Evolutionary conservation across 2,888 invertebrate species (phyloP), one percentile per base, ranked within the genome.

Genomic region (Odontomyia ornata): DNA sequence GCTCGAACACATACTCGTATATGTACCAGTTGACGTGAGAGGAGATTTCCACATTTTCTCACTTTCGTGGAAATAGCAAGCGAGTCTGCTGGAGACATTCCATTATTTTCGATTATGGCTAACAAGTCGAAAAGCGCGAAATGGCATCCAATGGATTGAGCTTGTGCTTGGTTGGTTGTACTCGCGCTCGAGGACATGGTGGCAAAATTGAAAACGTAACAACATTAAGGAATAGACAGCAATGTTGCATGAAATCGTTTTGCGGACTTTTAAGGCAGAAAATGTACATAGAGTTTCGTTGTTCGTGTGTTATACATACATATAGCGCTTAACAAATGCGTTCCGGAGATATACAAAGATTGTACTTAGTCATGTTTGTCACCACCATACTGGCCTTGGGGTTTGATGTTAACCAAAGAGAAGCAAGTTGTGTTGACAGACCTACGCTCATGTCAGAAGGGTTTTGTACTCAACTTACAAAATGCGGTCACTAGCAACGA

Each of bases 51-150:
- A 47, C 27, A 47, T 47, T 47, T 47, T 2, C 4, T n/a, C 9
- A 47, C 69, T 47, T 25, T 21, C 7, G 47, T 15, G 47, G 7
- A 25, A 25, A 47, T 47, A 47, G 25, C 21, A 47, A 9, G 15
- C 25, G 28, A 27, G 27, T 23, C 47, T 69, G 47, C 57, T 36
- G 27, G 46, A 56, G 75, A 69, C 69, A 67, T 60, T 25, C 65
- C 69, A 77, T 77, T 75, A 77, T 75, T 77, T 60, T 60, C 69
- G 69, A 77, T 77, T 77, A 77, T 60, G 67, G 46, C 43, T n/a
- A 28, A 60, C 62, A 64, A 25, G 23, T 28, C 3, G 28, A 28
- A 27, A 7, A 28, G 28, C 62, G 27, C 28, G 62, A 64, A 64
- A 64, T 28, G 62, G 62, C 62, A 28, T 28, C 27, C 62, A 64